phyloP scores from a whole-genome alignment of 2,797 vertebrate species.

The Sylvilagus floridanus region DNA sequence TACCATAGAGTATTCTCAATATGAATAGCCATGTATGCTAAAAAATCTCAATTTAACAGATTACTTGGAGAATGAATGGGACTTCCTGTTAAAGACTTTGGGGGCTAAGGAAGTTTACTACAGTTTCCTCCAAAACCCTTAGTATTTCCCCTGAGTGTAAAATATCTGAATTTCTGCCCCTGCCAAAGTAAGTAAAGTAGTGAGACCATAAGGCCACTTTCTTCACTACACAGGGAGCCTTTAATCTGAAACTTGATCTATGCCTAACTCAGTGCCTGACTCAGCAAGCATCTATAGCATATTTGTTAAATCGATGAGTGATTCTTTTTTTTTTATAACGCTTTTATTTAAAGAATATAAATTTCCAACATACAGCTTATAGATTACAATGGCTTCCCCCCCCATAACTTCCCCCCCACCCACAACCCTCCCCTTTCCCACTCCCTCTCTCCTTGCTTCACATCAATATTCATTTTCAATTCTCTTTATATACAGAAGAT shows the following conservation, averaged over 20 bases:
- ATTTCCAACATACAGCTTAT: too few species aligned
- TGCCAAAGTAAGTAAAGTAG: neutral
- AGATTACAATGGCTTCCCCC: too few species aligned
- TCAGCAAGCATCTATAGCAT: neutral
- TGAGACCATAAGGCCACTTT: neutral
- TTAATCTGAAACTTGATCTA: neutral
- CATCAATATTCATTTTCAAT: too few species aligned
- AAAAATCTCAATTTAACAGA: slow-evolving; percentile 38
- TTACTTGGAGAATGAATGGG: slow-evolving; percentile 19
- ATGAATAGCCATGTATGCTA: neutral
- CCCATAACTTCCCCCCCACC: too few species aligned
- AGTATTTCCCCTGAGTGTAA: slow-evolving; percentile 13
- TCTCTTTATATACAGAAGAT: too few species aligned
- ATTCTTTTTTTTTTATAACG: too few species aligned
- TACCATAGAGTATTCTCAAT: neutral
- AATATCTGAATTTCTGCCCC: slow-evolving; percentile 28
- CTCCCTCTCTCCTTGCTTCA: too few species aligned
- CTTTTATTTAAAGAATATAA: too few species aligned
- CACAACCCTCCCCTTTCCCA: too few species aligned
- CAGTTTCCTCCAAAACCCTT: slow-evolving; percentile 13
- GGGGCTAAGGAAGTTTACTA: neutral
- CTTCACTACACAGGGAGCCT: neutral
- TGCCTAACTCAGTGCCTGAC: neutral
- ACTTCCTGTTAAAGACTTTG: neutral
- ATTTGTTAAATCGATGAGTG: neutral